Evolutionary conservation across 2,888 invertebrate species (phyloP).

Genomic region (Drosophila formosana): DNA sequence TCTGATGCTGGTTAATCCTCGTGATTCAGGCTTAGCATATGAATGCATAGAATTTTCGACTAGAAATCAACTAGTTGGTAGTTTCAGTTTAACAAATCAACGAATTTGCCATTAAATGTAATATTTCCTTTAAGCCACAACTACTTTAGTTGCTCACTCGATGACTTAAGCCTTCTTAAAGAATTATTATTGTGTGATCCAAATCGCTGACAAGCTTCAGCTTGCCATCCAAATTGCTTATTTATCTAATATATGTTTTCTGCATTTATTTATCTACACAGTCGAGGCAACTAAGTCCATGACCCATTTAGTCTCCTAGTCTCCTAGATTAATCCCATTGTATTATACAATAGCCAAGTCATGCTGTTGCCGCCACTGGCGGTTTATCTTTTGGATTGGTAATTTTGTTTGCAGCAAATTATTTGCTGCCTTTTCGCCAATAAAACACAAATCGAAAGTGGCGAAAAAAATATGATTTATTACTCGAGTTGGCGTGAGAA

Average conservation of each 20-base stretch:
- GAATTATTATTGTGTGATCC: conserved; percentile 9
- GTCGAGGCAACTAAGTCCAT: conserved; percentile 4
- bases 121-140: neutral
- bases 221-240: conserved; percentile 27
- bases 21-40: conserved; percentile 27
- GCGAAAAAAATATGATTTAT: conserved; percentile 65
- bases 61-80: too few species aligned
- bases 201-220: conserved; percentile 31
- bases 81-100: neutral
- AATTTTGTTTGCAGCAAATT: conserved; percentile 4
- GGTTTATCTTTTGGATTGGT: conserved; percentile 8
- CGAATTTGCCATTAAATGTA: neutral
- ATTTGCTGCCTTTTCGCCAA: conserved; percentile 18
- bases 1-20: conserved; percentile 35
- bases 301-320: conserved; percentile 11
- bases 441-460: conserved; percentile 54
- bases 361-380: conserved; percentile 6
- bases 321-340: conserved; percentile 19
- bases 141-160: neutral
- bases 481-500: conserved; percentile 13
- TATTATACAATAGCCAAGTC: conserved; percentile 18
- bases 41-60: conserved; percentile 2
- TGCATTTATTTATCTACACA: neutral
- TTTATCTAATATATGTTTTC: conserved; percentile 14
- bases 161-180: conserved; percentile 6